Evolutionary conservation across 2,113 vertebrate genomes (phyloP).

Genomic region (Argyrosomus japonicus): DNA sequence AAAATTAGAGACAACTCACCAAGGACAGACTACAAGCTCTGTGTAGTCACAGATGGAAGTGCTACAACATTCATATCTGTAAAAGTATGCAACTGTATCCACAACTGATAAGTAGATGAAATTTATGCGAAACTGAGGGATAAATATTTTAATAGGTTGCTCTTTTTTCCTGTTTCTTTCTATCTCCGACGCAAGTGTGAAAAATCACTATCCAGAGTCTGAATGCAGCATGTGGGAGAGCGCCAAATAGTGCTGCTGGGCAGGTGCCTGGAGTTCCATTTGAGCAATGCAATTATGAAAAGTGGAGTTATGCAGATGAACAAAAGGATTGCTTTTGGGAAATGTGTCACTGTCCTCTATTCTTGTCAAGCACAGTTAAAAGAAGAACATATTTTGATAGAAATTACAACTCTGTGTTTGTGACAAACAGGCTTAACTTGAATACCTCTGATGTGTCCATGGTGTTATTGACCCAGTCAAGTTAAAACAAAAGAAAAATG

Average conservation of each 20-base stretch:
- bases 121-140: slow-evolving; percentile 64
- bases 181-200: slow-evolving; percentile 51
- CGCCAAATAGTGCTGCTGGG: slow-evolving; percentile 74
- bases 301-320: slow-evolving; percentile 79
- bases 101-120: slow-evolving; percentile 68
- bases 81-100: slow-evolving; percentile 66
- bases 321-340: slow-evolving; percentile 72
- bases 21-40: slow-evolving; percentile 18
- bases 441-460: slow-evolving; percentile 2
- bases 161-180: slow-evolving; percentile 8
- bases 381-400: slow-evolving; percentile 24
- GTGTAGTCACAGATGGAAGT: slow-evolving; percentile 53
- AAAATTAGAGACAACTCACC: slow-evolving; percentile 32
- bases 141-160: slow-evolving; percentile 69
- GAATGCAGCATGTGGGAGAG: slow-evolving; percentile 59
- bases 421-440: not conserved
- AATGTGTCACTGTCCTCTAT: slow-evolving; percentile 59
- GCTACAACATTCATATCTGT: slow-evolving; percentile 58
- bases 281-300: slow-evolving; percentile 78
- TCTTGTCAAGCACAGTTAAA: slow-evolving; percentile 39
- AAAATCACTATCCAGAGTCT: slow-evolving; percentile 69
- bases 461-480: slow-evolving; percentile 22
- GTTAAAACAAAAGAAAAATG: slow-evolving; percentile 27
- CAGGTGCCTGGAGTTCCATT: slow-evolving; percentile 77
- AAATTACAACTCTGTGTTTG: slow-evolving; percentile 3